Base-by-base conservation (phyloP, 2,888 invertebrate genomes). In the Parnassius mnemosyne region DNA sequence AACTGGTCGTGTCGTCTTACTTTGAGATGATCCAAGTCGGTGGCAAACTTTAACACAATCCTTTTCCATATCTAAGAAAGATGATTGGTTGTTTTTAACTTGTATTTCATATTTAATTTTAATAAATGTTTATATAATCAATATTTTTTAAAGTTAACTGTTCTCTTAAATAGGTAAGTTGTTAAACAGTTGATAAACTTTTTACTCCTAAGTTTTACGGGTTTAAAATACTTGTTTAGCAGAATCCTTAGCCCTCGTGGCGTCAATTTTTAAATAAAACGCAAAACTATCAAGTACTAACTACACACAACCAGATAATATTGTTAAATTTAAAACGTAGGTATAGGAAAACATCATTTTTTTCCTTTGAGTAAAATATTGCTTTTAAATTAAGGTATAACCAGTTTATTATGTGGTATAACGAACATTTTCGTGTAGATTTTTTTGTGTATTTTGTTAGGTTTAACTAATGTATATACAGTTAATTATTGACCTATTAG, bases 301-400 rank as follows among this genome's bases (percentile, higher is more conserved):
- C 49, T 34, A 34, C 34, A 34, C 34, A 34, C 2, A 42, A 49
- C 41, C 16, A 47, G 47, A 49, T 34, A 46, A 10, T 54, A 47
- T 60, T 42, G 49, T 50, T 44, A 53, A 53, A 57, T 57, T 61
- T 61, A 16, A 34, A 49, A 49, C 47, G 13, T 9, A n/a, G n/a
- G 11, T 56, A 25, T 42, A 61, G 56, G 61, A 57, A 57, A 57
- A 57, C 53, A 43, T 53, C 42, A 53, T 13, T 16, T 25, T 61
- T 51, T 61, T 43, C 53, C 52, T 41, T 56, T 52, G 44, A 46
- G 25, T 56, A 52, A 52, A 57, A 49, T 52, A 57, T 61, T 42
- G 20, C 41, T 47, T 13, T 47, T 10, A 13, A 53, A 62, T 57
- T 11, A 50, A 53, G 43, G 41, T 47, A 57, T 13, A 5, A 1